Percentiles rank a stretch among this genome's conserved stretches.
Evolutionary conservation across 2,113 vertebrate genomes (phyloP).

Genomic region (Nyctibius bracteatus): DNA sequence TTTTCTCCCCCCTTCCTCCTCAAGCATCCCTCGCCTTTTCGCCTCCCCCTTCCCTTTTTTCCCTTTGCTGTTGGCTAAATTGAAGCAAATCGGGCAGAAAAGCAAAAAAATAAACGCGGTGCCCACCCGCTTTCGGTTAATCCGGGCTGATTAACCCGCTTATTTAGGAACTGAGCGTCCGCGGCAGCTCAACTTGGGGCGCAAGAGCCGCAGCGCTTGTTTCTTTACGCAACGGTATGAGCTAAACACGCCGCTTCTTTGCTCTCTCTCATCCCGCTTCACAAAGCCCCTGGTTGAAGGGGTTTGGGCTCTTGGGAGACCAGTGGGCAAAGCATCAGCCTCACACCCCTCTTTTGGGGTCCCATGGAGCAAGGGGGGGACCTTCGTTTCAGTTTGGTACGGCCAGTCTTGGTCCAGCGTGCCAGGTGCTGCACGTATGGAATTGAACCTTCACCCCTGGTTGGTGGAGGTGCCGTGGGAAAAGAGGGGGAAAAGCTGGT

Average conservation of each 20-base stretch:
- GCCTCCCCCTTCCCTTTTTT: too few relatives aligned
- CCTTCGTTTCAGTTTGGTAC: not conserved
- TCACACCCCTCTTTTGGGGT: not conserved
- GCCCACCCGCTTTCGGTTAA: accelerated
- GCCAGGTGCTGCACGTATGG: not conserved
- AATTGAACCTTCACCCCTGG: not conserved
- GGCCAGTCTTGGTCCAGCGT: not conserved
- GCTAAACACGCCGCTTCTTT: not conserved
- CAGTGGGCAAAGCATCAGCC: not conserved
- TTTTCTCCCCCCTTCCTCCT: too few relatives aligned
- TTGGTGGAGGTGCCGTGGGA: not conserved
- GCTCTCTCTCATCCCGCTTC: not conserved
- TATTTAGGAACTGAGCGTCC: not conserved
- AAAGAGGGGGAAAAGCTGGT: accelerated
- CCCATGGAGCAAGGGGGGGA: accelerated
- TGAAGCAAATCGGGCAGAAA: not conserved
- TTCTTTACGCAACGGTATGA: not conserved
- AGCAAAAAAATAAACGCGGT: too few relatives aligned
- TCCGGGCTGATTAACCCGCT: not conserved
- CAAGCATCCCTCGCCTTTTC: too few relatives aligned
- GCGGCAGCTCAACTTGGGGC: not conserved
- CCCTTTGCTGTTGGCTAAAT: accelerated
- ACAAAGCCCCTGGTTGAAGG: not conserved
- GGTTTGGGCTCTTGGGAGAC: accelerated
- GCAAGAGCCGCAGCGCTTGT: not conserved